Base-by-base conservation (phyloP, 2,888 invertebrate species). In the Eledona agricola region DNA sequence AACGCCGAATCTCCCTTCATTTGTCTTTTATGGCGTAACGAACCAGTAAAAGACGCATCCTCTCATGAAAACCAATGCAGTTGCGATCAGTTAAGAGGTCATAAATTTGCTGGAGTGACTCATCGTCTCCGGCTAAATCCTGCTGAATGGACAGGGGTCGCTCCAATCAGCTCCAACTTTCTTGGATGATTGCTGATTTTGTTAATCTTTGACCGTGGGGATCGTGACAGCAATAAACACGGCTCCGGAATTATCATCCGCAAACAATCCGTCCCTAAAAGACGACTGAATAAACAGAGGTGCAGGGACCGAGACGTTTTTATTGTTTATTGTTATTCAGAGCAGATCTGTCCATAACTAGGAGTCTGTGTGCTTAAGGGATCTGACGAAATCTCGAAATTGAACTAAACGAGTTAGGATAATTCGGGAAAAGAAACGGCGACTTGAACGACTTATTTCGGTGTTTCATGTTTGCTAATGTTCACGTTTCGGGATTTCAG, bases 1-100 rank as follows among this genome's bases (percentile, higher is more conserved):
- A 34, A 45, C 29, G 29, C 19, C 70, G 72, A 67, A 72, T 73
- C 73, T 72, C 73, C 72, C 69, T 72, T 74, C 72, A 72, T 74
- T 74, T 72, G 72, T 73, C 74, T 73, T 73, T 72, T 73, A 72
- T 68, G 73, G 71, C 71, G 68, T 72, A 72, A 73, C 74, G 72
- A 72, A 72, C 71, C 69, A 67, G 64, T 60, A 65, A 65, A 68
- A 67, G 63, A 64, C 67, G 63, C 64, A 64, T 60, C 56, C 61
- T 56, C 51, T 63, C 51, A 50, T 59, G 62, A 66, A 69, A 69
- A 60, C 59, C 64, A 59, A 65, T 63, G 62, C 57, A 66, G 59
- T 62, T 55, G 54, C 58, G 64, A 66, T 65, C 66, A 61, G 65
- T 60, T 64, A 62, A 64, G 59, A 58, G 58, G 59, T 59, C 61